Base-by-base conservation (phyloP, 2,888 invertebrate species). In the Leucophenga maculata region DNA sequence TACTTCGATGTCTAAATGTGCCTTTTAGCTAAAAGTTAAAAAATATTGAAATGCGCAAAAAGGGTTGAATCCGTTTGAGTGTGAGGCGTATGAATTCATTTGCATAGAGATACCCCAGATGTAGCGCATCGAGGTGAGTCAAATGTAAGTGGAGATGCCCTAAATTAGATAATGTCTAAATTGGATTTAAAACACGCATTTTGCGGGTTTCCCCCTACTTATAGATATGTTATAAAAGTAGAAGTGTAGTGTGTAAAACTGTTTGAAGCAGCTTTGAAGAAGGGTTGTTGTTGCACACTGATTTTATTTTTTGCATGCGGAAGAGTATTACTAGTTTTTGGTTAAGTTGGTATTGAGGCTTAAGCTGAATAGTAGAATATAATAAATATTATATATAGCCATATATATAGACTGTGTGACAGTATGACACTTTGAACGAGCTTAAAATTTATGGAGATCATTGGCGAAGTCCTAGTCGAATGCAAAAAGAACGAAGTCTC, bases 141-240 rank as follows among this genome's bases (percentile, higher is more conserved):
- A 16, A 59, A 20, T 69, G 74, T 55, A 67, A 72, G 52, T 64
- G 18, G 73, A 79, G 84, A 85, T 85, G 85, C 81, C 82, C 84
- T 79, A 86, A 86, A 86, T 86, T 86, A 86, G 85, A 86, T 86
- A 86, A 86, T 83, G 86, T 85, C 80, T 84, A 86, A 86, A 86
- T 86, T 86, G 86, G 86, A 86, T 86, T 86, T 86, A 78, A 84
- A 83, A 84, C 85, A 85, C 82, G 84, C 84, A 85, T 81, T 85
- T 84, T 85, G 84, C 84, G 85, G 84, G 84, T 83, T 84, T 84
- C 84, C 73, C n/a, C 62, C 9, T 18, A 59, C 26, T 4, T 14
- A 26, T 59, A 22, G 14, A n/a, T n/a, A n/a, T n/a, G n/a, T n/a
- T n/a, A n/a, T n/a, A n/a, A n/a, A n/a, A n/a, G n/a, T n/a, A n/a